Conservation (phyloP, 2,113 vertebrate species). For the Perca flavescens region DNA sequence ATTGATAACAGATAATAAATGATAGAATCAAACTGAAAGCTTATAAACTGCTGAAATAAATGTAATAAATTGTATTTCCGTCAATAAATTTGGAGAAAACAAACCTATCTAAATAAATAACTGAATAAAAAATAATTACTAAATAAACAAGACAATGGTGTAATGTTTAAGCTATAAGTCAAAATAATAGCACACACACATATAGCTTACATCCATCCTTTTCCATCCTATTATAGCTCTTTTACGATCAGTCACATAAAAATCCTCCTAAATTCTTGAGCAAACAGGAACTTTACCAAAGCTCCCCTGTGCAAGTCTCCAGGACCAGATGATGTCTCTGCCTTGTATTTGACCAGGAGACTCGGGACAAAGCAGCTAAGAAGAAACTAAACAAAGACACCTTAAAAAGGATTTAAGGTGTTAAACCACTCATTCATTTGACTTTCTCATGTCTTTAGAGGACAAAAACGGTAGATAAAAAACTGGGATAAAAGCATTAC, state of each 20-base stretch:
- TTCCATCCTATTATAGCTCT: conserved; percentile 36
- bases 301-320: conserved; percentile 60
- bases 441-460: conserved; percentile 47
- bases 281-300: conserved; percentile 80
- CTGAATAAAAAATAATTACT: neutral
- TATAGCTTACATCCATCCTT: neutral
- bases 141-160: neutral
- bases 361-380: conserved; percentile 79
- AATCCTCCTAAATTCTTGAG: conserved; percentile 82
- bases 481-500: conserved; percentile 26
- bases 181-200: neutral
- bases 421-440: conserved; percentile 73
- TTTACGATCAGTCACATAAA: conserved; percentile 73
- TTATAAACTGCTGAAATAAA: neutral
- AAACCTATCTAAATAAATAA: neutral
- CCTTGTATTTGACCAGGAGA: conserved; percentile 73
- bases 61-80: neutral
- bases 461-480: conserved; percentile 28
- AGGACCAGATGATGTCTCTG: conserved; percentile 63
- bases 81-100: neutral
- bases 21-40: neutral
- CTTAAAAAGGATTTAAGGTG: conserved; percentile 74
- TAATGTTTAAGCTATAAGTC: neutral
- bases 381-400: conserved; percentile 79
- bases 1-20: too few relatives aligned